Conservation (phyloP, 2,888 invertebrate species). For the Iselma pallidipennis region DNA sequence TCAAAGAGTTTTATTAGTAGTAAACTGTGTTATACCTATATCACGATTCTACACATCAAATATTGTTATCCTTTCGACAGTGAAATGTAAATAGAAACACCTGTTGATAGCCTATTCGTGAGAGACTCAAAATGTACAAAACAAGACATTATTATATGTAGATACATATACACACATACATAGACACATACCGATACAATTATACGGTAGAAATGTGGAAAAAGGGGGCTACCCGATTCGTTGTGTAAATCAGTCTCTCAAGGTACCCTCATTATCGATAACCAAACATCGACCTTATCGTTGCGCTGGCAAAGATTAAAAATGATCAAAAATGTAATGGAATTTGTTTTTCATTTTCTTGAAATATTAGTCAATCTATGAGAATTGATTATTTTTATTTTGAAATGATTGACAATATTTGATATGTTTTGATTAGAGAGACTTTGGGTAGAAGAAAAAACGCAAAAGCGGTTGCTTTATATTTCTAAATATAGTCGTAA, state of each 20-base stretch:
- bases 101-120: conserved; percentile 19
- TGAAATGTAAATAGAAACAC: conserved; percentile 17
- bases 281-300: too few relatives aligned
- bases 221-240: too few relatives aligned
- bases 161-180: background rate
- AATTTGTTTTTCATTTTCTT: too few relatives aligned
- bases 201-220: too few relatives aligned
- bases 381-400: too few relatives aligned
- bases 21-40: conserved; percentile 7
- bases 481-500: conserved; percentile 29
- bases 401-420: too few relatives aligned
- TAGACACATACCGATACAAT: background rate
- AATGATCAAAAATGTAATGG: too few relatives aligned
- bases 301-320: too few relatives aligned
- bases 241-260: too few relatives aligned
- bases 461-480: conserved; percentile 33
- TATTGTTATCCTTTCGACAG: conserved; percentile 15
- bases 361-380: too few relatives aligned
- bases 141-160: background rate
- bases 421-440: background rate
- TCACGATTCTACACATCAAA: conserved; percentile 10
- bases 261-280: too few relatives aligned
- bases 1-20: conserved; percentile 14
- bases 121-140: conserved; percentile 11
- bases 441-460: background rate